Percentiles rank a stretch among this genome's conserved stretches.
phyloP scores from a whole-genome alignment of 2,113 vertebrate species.

The human region DNA sequence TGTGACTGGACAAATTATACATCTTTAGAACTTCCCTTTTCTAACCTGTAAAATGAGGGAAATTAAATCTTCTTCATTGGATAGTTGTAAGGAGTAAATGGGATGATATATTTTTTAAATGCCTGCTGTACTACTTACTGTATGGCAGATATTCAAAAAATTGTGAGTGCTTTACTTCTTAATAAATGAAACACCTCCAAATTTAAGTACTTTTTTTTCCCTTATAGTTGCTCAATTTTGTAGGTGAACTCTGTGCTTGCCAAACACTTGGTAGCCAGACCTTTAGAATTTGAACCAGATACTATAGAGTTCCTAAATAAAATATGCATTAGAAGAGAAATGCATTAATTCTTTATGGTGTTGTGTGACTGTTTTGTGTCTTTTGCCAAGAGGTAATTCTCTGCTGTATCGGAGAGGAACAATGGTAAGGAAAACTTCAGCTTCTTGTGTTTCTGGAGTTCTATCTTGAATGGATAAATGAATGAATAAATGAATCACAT shows the following conservation, averaged over 20 bases:
- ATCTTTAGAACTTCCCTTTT: background rate
- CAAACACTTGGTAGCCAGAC: constrained; percentile 22
- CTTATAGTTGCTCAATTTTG: background rate
- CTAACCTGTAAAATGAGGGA: background rate
- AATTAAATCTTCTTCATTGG: background rate
- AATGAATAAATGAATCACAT: background rate
- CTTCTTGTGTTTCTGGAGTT: constrained; percentile 15
- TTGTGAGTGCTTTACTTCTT: constrained; percentile 16
- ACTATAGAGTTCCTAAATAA: constrained; percentile 58
- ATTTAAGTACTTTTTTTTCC: constrained; percentile 34
- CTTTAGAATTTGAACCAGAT: constrained; percentile 42
- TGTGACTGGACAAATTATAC: background rate
- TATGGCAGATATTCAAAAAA: background rate
- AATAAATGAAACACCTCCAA: constrained; percentile 32
- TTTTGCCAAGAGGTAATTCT: constrained; percentile 35
- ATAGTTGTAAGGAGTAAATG: background rate
- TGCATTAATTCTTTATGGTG: constrained; percentile 56
- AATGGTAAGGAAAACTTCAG: background rate
- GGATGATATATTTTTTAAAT: background rate
- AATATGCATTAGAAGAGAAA: constrained; percentile 41
- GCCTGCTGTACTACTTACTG: background rate
- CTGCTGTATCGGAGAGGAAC: constrained; percentile 34
- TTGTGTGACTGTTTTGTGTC: constrained; percentile 27
- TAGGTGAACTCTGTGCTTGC: background rate
- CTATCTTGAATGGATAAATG: background rate